Base-by-base conservation (phyloP, 1,140 invertebrate species). In the Bactericera cockerelli region DNA sequence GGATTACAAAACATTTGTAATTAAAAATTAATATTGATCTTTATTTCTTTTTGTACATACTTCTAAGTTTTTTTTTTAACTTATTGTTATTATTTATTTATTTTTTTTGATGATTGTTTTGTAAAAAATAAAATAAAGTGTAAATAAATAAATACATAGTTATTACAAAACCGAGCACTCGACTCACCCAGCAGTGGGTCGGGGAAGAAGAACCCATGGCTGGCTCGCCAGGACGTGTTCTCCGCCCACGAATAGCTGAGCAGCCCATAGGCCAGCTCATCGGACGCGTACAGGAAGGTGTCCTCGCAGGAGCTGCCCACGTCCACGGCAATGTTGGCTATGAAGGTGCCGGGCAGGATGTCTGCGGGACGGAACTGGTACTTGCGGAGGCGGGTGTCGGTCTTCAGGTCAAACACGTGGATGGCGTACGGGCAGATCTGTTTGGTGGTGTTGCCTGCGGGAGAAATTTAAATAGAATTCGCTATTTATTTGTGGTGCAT, bases 261-360 rank as follows among this genome's bases (percentile, higher is more conserved):
- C 1, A 89, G 67, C 1, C 85, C 86, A 64, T 88, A 88, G 14
- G 84, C 85, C 1, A 87, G 70, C 68, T 88, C 86, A 66, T 89
- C 86, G 0, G 85, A 85, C 69, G 87, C 81, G 64, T 89, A 89
- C 1, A 85, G 84, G 65, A 78, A 85, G 0, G 81, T 79, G 65
- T 89, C 85, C 0, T 87, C 80, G 66, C 86, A 89, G 33, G 72
- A 79, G 63, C 77, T 75, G 42, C 85, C 84, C 57, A 86, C 74
- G 62, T 89, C 86, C 0, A 89, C 76, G 1, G 82, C 85, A 56
- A 88, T 87, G 63, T 88, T 89, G 11, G 86, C 85, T 26, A 88
- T 87, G 67, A 88, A 88, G 0, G 86, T 87, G 21, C 81, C 78
- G 54, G 78, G 71, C 62, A 86, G 84, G 10, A 81, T 85, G 63